Evolutionary conservation across 2,113 vertebrate species (phyloP), one percentile per base, ranked within the genome.

Genomic region (Dromas ardeola): DNA sequence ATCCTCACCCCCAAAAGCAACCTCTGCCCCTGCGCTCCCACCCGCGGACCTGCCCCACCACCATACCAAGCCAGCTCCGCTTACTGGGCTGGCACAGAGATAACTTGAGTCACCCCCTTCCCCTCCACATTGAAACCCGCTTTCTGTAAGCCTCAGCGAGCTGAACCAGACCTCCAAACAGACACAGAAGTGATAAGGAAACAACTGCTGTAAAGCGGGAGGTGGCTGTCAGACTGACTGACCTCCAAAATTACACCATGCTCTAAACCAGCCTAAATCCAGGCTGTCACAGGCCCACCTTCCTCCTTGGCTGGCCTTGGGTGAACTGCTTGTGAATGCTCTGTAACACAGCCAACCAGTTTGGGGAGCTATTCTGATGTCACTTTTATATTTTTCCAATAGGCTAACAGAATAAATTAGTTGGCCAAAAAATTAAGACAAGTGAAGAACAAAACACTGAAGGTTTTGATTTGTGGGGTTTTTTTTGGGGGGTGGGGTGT

Each of bases 171-270:
- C 3, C 22, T 74, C 29, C 26, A 66, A 7, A 12, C 1, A 49
- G 58, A 27, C 26, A 40, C 34, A 40, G 15, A 16, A 83, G 11
- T 5, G 32, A 53, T 13, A 34, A 91, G 43, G 22, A 89, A 96
- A 80, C 20, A 42, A 16, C 19, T 29, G 19, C 30, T 23, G 9
- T 26, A 2, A 61, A 83, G 32, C 11, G 9, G 47, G 32, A 55
- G 43, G 55, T 23, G 15, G 40, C 12, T 15, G 17, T 32, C 13
- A 34, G 34, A 66, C 30, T 17, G 30, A 62, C 4, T 7, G 30
- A 34, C 10, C 20, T 62, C 16, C 0, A 1, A 38, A 93, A 73
- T 7, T 2, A 36, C 21, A 52, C 25, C 0, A 1, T 11, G 49
- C 49, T 61, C 58, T 67, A 63, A 84, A 27, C 13, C 49, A 80